Conservation (phyloP, 2,888 invertebrate genomes). For the Mythimna pallens region DNA sequence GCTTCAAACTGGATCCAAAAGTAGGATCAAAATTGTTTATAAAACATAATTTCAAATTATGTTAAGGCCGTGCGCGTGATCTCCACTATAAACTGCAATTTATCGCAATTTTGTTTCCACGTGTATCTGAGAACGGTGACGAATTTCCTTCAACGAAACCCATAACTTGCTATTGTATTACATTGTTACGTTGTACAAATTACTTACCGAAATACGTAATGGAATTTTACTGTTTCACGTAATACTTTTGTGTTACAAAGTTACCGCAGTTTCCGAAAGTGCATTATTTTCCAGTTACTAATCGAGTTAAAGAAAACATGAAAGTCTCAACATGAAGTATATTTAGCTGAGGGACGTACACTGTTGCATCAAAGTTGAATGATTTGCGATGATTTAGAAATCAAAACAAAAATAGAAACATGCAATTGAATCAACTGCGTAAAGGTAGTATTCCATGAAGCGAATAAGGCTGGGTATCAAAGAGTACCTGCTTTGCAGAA, state of each 20-base stretch:
- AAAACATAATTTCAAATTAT: constrained; percentile 13
- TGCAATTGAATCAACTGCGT: constrained; percentile 7
- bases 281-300: constrained; percentile 10
- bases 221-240: constrained; percentile 28
- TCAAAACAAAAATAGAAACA: constrained; percentile 39
- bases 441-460: constrained; percentile 10
- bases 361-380: constrained; percentile 19
- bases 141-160: constrained; percentile 53
- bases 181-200: constrained; percentile 35
- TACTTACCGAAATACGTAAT: constrained; percentile 29
- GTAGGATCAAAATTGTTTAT: not conserved
- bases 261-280: constrained; percentile 14
- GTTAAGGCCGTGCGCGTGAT: constrained; percentile 2
- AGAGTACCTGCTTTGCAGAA: no score
- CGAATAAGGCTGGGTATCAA: not conserved
- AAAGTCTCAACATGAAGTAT: constrained; percentile 36
- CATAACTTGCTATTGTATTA: constrained; percentile 46
- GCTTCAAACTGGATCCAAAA: not conserved
- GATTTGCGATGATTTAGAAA: constrained; percentile 23
- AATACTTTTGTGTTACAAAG: constrained; percentile 20
- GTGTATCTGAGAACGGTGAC: constrained; percentile 59
- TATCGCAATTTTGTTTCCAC: constrained; percentile 56
- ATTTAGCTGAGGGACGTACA: constrained; percentile 26
- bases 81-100: constrained; percentile 43
- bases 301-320: constrained; percentile 19